phyloP scores from a whole-genome alignment of 2,888 invertebrate genomes.

The Taenaris catops region DNA sequence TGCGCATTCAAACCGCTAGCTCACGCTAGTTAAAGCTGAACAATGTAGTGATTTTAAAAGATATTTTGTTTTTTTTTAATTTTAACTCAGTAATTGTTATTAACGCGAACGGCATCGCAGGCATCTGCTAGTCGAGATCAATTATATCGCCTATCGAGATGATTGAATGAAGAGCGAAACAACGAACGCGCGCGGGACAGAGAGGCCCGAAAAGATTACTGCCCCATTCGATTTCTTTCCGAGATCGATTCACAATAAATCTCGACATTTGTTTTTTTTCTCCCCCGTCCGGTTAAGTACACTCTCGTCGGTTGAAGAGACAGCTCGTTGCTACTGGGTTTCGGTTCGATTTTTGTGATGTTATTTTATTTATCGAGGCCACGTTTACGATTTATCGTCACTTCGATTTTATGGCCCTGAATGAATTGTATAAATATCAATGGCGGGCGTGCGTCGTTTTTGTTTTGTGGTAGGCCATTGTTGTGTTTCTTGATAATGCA shows the following conservation, averaged over 20 bases:
- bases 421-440: slow-evolving; percentile 42
- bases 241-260: slow-evolving; percentile 68
- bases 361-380: slow-evolving; percentile 39
- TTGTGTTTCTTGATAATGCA: slow-evolving; percentile 8
- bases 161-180: slow-evolving; percentile 47
- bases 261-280: slow-evolving; percentile 49
- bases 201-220: slow-evolving; percentile 37
- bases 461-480: slow-evolving; percentile 11
- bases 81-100: too few relatives aligned
- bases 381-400: slow-evolving; percentile 47
- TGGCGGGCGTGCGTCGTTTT: too few relatives aligned
- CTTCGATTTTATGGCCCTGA: slow-evolving; percentile 38
- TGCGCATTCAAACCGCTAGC: too few relatives aligned
- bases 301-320: slow-evolving; percentile 40
- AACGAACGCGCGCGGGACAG: slow-evolving; percentile 25
- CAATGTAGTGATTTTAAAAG: too few relatives aligned
- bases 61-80: too few relatives aligned
- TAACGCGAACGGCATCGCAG: not conserved
- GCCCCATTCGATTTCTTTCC: slow-evolving; percentile 53
- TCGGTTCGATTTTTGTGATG: slow-evolving; percentile 37
- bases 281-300: slow-evolving; percentile 47
- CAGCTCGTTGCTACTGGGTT: slow-evolving; percentile 58
- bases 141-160: slow-evolving; percentile 37
- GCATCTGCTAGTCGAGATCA: slow-evolving; percentile 59
- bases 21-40: too few relatives aligned